Evolutionary conservation across 1,140 invertebrate species (phyloP).

Genomic region (Polypedilum vanderplanki): DNA sequence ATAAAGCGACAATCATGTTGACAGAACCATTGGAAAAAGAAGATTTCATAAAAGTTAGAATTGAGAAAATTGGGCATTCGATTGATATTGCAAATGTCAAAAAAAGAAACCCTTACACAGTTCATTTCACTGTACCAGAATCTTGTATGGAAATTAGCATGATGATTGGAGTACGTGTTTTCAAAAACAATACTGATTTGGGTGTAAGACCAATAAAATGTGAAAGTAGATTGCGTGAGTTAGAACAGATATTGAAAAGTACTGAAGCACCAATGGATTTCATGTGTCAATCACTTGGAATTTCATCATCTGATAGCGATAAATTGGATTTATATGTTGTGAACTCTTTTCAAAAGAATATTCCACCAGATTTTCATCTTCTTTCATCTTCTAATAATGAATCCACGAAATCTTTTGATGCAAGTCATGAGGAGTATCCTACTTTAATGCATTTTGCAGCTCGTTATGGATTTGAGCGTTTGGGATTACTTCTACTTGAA

Average conservation of each 20-base stretch:
- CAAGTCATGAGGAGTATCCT: constrained; percentile 74
- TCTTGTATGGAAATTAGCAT: constrained; percentile 73
- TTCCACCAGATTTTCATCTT: constrained; percentile 71
- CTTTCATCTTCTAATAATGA: constrained; percentile 51
- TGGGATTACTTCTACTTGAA: constrained; percentile 73
- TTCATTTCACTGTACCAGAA: constrained; percentile 72
- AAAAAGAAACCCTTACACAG: constrained; percentile 69
- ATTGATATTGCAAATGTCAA: constrained; percentile 67
- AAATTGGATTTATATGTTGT: constrained; percentile 74
- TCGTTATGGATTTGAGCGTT: constrained; percentile 71
- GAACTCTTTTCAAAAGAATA: constrained; percentile 69
- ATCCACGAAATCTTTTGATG: constrained; percentile 43
- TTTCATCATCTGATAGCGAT: constrained; percentile 65
- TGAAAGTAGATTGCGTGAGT: constrained; percentile 70
- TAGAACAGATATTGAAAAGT: constrained; percentile 69
- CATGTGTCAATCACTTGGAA: constrained; percentile 78
- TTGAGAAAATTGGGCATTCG: constrained; percentile 70
- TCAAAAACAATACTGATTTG: constrained; percentile 67
- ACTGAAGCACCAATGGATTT: constrained; percentile 75
- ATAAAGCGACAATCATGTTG: constrained; percentile 68
- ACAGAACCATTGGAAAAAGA: constrained; percentile 66
- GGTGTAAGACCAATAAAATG: constrained; percentile 76
- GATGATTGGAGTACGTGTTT: constrained; percentile 68
- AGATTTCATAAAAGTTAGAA: constrained; percentile 63
- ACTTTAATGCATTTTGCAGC: constrained; percentile 83